These are phyloP conservation scores for Pseudococcus viburni DNA, from an alignment of 2,888 invertebrate species.

Conservation along the genomic window DNA sequence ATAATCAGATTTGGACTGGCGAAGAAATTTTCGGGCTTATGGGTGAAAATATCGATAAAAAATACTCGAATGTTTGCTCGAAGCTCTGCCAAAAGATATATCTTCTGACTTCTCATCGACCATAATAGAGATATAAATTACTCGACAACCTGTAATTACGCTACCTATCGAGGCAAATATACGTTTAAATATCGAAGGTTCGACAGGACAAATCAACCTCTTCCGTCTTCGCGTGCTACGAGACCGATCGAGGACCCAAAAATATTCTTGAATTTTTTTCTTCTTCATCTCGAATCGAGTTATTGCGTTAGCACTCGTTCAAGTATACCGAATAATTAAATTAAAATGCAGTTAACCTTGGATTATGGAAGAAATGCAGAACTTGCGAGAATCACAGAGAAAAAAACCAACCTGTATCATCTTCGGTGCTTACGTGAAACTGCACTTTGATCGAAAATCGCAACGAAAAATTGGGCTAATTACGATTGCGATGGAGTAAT, in stretches of 20 bases:
- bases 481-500: background rate
- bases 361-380: conserved; percentile 30
- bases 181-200: background rate
- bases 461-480: conserved; percentile 34
- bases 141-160: conserved; percentile 1
- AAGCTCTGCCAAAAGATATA: conserved; percentile 16
- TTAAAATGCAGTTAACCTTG: conserved; percentile 38
- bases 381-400: background rate
- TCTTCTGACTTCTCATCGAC: background rate
- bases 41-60: background rate
- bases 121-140: conserved; percentile 8
- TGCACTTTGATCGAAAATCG: conserved; percentile 28
- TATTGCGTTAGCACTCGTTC: conserved; percentile 32
- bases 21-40: background rate
- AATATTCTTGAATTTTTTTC: conserved; percentile 15
- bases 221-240: conserved; percentile 18
- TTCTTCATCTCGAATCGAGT: background rate
- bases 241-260: background rate
- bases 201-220: background rate
- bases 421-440: background rate
- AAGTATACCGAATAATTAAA: conserved; percentile 35
- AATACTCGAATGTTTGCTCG: background rate
- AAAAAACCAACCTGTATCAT: background rate
- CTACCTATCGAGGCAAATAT: background rate
- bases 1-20: background rate